A percentile compares a stretch with the other conserved stretches of the same genome.
Evolutionary conservation across 2,797 vertebrate genomes (phyloP).

Genomic region (Rhinoraja longicauda): DNA sequence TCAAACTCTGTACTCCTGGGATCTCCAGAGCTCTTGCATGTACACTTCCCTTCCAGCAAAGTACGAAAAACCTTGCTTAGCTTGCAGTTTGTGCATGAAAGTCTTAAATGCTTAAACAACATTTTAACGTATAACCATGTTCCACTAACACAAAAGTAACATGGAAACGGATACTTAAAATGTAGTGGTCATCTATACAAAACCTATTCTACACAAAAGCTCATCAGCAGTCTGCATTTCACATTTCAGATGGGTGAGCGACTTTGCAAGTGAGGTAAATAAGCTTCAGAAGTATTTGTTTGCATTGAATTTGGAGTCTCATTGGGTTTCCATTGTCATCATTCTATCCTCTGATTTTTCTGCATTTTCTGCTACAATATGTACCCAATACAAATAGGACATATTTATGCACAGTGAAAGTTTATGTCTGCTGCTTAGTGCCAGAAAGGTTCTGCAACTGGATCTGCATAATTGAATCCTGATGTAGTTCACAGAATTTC

Average conservation of each 20-base stretch:
- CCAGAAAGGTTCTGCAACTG: not conserved
- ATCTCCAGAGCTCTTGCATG: not conserved
- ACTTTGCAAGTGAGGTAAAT: not conserved
- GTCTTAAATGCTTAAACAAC: not conserved
- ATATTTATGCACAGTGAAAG: not conserved
- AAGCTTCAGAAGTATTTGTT: not conserved
- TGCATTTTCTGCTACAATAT: not conserved
- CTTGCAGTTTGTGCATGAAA: not conserved
- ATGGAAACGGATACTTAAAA: not conserved
- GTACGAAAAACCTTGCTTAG: not conserved
- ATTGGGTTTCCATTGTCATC: not conserved
- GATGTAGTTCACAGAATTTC: not conserved
- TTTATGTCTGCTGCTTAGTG: not conserved
- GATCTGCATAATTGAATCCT: not conserved
- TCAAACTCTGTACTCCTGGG: not conserved
- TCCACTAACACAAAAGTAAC: not conserved
- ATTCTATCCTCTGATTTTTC: not conserved
- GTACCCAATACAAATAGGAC: not conserved
- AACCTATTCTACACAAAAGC: not conserved
- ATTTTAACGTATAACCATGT: too few relatives aligned
- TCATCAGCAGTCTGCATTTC: not conserved
- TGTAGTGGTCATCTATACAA: not conserved
- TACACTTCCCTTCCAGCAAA: not conserved
- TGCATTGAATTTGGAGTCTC: not conserved
- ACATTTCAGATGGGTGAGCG: not conserved